A percentile compares a stretch with the other conserved stretches of the same genome.
These are phyloP conservation scores for Omphaloscelis lunosa DNA, from an alignment of 2,888 invertebrate genomes.

Conservation along the genomic window DNA sequence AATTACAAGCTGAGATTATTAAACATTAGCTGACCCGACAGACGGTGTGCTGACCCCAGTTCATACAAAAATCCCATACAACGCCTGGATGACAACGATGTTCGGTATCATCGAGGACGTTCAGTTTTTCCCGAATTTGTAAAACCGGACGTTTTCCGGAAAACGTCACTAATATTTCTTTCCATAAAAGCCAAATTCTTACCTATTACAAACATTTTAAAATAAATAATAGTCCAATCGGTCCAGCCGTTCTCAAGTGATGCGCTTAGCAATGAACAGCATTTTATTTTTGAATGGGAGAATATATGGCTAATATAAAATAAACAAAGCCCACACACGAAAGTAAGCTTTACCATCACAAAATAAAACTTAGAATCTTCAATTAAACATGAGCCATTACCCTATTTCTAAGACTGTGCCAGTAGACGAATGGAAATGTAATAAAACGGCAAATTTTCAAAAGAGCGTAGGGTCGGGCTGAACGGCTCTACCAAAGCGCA, in stretches of 20 bases:
- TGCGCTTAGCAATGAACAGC: no score
- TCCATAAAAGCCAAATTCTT: not conserved
- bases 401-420: slow-evolving; percentile 15
- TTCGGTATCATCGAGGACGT: no score
- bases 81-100: no score
- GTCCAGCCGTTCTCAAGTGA: no score
- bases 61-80: not conserved
- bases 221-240: no score
- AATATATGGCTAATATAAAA: not conserved
- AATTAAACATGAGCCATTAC: slow-evolving; percentile 5
- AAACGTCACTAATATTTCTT: no score
- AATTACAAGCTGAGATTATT: not conserved
- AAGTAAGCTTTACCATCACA: not conserved
- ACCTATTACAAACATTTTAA: not conserved
- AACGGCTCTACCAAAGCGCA: slow-evolving; percentile 1
- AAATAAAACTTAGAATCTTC: not conserved
- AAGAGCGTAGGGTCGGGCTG: not conserved
- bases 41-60: not conserved
- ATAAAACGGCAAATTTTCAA: slow-evolving; percentile 32
- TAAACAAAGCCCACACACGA: not conserved
- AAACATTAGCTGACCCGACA: not conserved
- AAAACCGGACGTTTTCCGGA: no score
- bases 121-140: no score
- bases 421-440: slow-evolving; percentile 16
- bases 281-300: no score